These are phyloP conservation scores for Salminus brasiliensis DNA, from an alignment of 2,113 vertebrate genomes.

Conservation along the genomic window DNA sequence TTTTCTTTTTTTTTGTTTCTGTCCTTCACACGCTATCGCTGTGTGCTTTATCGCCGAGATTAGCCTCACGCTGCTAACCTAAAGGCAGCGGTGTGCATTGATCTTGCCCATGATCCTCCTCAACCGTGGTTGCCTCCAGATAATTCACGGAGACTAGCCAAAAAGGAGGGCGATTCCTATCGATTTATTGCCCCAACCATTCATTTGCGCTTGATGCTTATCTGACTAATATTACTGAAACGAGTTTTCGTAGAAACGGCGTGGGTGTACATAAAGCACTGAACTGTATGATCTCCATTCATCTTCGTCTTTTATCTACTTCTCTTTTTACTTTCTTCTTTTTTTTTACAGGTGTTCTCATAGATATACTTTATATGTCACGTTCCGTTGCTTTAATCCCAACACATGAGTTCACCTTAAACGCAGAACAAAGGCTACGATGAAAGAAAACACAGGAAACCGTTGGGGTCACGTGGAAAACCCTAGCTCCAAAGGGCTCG, in stretches of 20 bases:
- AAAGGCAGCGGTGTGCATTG: constrained; percentile 21
- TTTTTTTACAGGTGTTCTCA: constrained; percentile 5
- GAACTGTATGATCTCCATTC: not conserved
- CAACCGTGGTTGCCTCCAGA: not conserved
- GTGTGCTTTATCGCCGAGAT: constrained; percentile 2
- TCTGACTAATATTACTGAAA: not conserved
- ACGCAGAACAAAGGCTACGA: constrained; percentile 24
- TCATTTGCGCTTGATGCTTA: constrained; percentile 1
- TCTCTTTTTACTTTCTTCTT: not conserved
- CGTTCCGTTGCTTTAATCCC: constrained; percentile 27
- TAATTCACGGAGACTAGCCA: not conserved
- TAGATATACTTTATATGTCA: not conserved
- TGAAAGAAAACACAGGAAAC: constrained; percentile 22
- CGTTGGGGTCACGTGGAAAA: constrained; percentile 32
- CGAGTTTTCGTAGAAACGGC: not conserved
- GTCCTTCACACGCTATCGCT: not conserved
- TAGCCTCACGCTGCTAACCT: constrained; percentile 30
- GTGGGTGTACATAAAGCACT: constrained; percentile 1
- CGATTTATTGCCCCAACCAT: not conserved
- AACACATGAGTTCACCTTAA: constrained; percentile 32
- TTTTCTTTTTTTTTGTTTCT: constrained; percentile 7
- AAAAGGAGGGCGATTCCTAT: constrained; percentile 1
- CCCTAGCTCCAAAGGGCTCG: constrained; percentile 12
- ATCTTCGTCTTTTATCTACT: not conserved
- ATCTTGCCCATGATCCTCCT: constrained; percentile 36